phyloP scores from a whole-genome alignment of 2,113 vertebrate species.

The Girardinichthys multiradiatus region DNA sequence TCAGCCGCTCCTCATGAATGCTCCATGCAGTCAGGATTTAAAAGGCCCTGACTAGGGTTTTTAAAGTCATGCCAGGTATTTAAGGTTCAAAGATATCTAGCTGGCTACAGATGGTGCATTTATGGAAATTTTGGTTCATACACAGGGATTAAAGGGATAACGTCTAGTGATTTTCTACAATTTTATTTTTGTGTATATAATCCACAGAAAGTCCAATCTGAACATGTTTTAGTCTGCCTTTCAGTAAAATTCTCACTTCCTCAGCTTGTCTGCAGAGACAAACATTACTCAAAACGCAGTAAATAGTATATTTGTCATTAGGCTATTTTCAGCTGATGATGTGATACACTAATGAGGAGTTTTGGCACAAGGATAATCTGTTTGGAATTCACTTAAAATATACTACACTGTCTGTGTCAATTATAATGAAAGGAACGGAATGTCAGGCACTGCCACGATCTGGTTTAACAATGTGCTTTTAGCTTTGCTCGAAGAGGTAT shows the following conservation, averaged over 20 bases:
- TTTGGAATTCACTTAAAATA: background rate
- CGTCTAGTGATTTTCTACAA: conserved; percentile 1
- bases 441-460: background rate
- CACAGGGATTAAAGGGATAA: conserved; percentile 8
- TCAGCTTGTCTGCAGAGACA: background rate
- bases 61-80: conserved; percentile 35
- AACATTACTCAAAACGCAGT: background rate
- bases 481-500: background rate
- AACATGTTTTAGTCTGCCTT: background rate
- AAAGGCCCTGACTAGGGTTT: conserved; percentile 17
- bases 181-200: conserved; percentile 5
- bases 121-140: conserved; percentile 28
- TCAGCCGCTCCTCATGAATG: background rate
- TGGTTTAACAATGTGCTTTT: conserved; percentile 6
- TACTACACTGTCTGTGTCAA: background rate
- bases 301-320: background rate
- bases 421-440: background rate
- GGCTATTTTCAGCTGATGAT: background rate
- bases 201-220: background rate
- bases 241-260: background rate
- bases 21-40: conserved; percentile 24
- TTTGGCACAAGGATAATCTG: background rate
- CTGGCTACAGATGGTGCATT: conserved; percentile 28
- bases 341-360: background rate
- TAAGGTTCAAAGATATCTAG: conserved; percentile 35